phyloP scores from a whole-genome alignment of 2,113 vertebrate species.

The Triplophysa siluroides region DNA sequence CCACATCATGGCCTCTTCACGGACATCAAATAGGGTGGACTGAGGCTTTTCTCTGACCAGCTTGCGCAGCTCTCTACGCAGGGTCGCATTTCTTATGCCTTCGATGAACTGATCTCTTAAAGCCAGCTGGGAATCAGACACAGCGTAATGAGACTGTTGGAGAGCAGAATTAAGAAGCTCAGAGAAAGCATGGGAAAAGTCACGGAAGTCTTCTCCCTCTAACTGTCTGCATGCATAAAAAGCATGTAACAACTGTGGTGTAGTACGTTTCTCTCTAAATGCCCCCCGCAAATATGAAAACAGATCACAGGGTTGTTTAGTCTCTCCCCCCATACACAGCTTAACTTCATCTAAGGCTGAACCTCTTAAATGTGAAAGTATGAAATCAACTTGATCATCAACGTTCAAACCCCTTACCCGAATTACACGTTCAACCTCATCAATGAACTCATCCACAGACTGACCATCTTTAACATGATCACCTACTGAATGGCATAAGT shows the following conservation, averaged over 20 bases:
- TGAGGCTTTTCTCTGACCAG: constrained; percentile 28
- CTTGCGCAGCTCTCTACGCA: constrained; percentile 5
- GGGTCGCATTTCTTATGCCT: background rate
- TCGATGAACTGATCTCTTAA: constrained; percentile 34
- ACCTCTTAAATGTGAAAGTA: background rate
- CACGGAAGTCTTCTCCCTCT: background rate
- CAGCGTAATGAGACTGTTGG: background rate
- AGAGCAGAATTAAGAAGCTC: background rate
- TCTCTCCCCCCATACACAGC: no score
- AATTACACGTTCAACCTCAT: constrained; percentile 4
- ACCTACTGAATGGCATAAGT: background rate
- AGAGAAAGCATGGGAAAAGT: background rate
- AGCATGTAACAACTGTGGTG: background rate
- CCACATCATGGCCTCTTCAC: constrained; percentile 37
- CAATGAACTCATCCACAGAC: background rate
- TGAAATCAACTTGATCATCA: background rate
- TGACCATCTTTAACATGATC: constrained; percentile 1
- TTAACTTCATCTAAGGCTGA: background rate
- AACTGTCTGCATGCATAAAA: background rate
- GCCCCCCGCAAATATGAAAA: constrained; percentile 1
- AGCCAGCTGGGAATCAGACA: background rate
- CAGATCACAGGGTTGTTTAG: background rate
- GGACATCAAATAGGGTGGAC: constrained; percentile 21
- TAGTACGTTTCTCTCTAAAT: constrained; percentile 3
- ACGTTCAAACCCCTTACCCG: background rate